phyloP scores from a whole-genome alignment of 2,888 invertebrate species.

The Acheta domesticus region DNA sequence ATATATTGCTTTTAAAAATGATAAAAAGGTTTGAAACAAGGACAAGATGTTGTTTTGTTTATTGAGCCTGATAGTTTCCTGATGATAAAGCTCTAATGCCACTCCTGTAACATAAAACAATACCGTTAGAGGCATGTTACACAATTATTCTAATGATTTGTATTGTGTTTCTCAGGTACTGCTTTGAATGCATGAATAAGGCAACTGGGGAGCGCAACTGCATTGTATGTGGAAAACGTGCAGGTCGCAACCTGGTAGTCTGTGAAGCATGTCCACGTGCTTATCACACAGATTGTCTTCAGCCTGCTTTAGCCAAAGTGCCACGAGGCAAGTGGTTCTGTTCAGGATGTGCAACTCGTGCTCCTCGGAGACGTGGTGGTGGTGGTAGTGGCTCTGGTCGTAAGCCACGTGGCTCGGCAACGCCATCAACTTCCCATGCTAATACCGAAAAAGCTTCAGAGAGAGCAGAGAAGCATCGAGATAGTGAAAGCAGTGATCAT shows the following conservation, averaged over 20 bases:
- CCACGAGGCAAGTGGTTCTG: slow-evolving; percentile 89
- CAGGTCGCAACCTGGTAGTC: slow-evolving; percentile 68
- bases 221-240: slow-evolving; percentile 83
- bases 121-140: too few species aligned
- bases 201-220: slow-evolving; percentile 90
- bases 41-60: too few species aligned
- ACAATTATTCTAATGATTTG: too few species aligned
- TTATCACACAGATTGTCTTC: slow-evolving; percentile 90
- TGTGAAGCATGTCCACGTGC: slow-evolving; percentile 89
- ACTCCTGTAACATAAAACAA: too few species aligned
- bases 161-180: slow-evolving; percentile 64
- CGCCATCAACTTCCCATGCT: slow-evolving; percentile 51
- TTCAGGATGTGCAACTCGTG: slow-evolving; percentile 78
- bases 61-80: too few species aligned
- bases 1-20: too few species aligned
- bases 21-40: too few species aligned
- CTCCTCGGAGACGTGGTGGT: slow-evolving; percentile 60
- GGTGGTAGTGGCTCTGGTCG: slow-evolving; percentile 47
- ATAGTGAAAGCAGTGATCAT: slow-evolving; percentile 57
- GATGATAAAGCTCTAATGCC: too few species aligned
- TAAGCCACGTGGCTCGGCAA: slow-evolving; percentile 45
- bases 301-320: slow-evolving; percentile 77
- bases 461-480: slow-evolving; percentile 42
- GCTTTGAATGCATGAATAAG: slow-evolving; percentile 92
- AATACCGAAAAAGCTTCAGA: not conserved